phyloP scores from a whole-genome alignment of 2,888 invertebrate species.

The Tetragnatha montana region DNA sequence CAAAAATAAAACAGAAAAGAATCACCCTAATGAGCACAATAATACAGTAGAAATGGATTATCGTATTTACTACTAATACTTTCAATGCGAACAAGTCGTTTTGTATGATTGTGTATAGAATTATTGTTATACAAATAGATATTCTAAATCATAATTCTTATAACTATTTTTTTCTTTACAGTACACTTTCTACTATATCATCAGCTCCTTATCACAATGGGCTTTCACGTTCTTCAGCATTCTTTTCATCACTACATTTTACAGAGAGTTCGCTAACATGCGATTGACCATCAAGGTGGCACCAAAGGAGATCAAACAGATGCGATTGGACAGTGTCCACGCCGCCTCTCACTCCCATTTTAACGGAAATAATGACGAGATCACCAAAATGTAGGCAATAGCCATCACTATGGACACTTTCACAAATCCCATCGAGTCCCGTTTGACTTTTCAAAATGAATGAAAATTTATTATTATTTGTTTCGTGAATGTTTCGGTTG shows the following conservation, averaged over 20 bases:
- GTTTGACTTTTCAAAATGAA: too few species aligned
- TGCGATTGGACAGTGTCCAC: slow-evolving; percentile 56
- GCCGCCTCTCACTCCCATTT: slow-evolving; percentile 8
- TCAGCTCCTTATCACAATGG: slow-evolving; percentile 67
- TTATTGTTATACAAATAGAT: too few species aligned
- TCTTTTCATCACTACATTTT: slow-evolving; percentile 63
- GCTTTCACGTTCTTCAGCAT: slow-evolving; percentile 65
- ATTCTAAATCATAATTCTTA: not conserved
- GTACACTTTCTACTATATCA: slow-evolving; percentile 69
- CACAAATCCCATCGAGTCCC: too few species aligned
- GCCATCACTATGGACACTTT: not conserved
- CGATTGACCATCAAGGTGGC: slow-evolving; percentile 31
- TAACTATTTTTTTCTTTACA: slow-evolving; percentile 29
- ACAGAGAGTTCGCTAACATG: slow-evolving; percentile 65
- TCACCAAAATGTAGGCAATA: slow-evolving; percentile 57
- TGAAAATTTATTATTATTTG: too few species aligned
- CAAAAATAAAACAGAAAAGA: too few species aligned
- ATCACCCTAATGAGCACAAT: too few species aligned
- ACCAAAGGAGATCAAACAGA: slow-evolving; percentile 37
- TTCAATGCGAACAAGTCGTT: too few species aligned
- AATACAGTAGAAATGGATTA: too few species aligned
- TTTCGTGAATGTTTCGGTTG: too few species aligned
- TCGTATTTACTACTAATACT: too few species aligned
- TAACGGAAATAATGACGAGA: slow-evolving; percentile 54
- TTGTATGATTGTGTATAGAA: too few species aligned